Percentiles rank a stretch among this genome's conserved stretches.
These are phyloP conservation scores for Pseudomyrmex dendroicus DNA, from an alignment of 1,140 invertebrate species.

Conservation along the genomic window DNA sequence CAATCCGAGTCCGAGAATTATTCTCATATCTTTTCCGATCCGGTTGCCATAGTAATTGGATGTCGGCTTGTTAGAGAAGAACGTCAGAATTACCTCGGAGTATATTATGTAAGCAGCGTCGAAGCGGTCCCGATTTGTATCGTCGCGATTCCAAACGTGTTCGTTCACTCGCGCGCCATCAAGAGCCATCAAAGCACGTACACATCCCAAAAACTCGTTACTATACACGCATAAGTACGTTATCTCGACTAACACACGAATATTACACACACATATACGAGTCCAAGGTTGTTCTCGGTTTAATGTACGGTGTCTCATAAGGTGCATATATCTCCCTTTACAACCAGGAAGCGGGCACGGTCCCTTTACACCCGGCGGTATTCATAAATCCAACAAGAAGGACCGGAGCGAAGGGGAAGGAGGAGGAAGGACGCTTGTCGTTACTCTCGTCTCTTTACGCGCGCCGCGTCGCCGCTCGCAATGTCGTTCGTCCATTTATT, in stretches of 20 bases:
- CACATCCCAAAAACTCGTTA: not conserved
- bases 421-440: slow-evolving; percentile 10
- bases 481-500: slow-evolving; percentile 44
- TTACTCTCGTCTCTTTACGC: slow-evolving; percentile 39
- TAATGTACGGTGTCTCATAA: slow-evolving; percentile 73
- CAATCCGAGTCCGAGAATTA: no score
- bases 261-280: slow-evolving; percentile 28
- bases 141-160: not conserved
- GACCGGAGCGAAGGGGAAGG: slow-evolving; percentile 8
- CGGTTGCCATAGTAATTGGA: no score
- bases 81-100: not conserved
- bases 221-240: not conserved
- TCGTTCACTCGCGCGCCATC: slow-evolving; percentile 2
- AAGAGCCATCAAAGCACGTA: slow-evolving; percentile 14
- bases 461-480: not conserved
- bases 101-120: not conserved
- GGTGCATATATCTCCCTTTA: slow-evolving; percentile 75
- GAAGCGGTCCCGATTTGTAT: not conserved
- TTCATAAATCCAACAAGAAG: slow-evolving; percentile 69
- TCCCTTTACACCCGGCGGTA: slow-evolving; percentile 66
- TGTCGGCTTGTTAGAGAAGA: no score
- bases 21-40: no score
- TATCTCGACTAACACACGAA: slow-evolving; percentile 8
- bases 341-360: slow-evolving; percentile 67
- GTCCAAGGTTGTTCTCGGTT: slow-evolving; percentile 43